Conservation (phyloP, 2,797 vertebrate species). For the Buphagus erythrorhynchus region DNA sequence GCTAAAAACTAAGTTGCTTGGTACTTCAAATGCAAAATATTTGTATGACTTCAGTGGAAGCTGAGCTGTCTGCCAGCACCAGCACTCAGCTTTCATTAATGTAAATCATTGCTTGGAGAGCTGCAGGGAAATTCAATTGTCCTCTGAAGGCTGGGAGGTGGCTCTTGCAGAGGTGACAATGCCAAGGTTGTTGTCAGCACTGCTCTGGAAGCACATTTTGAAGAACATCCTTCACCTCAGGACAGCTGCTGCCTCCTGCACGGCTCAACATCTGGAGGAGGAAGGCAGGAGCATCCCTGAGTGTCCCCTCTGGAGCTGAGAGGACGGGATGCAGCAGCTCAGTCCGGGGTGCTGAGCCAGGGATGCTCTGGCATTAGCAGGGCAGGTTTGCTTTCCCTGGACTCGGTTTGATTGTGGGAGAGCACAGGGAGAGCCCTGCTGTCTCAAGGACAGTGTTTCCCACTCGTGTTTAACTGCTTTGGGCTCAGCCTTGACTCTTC, state of each 20-base stretch:
- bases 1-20: neutral
- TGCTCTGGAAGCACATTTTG: fast-evolving
- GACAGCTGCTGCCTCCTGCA: neutral
- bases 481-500: neutral
- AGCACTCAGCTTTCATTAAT: neutral
- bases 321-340: neutral
- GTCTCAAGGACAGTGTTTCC: neutral
- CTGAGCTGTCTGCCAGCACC: neutral
- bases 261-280: neutral
- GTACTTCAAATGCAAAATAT: neutral
- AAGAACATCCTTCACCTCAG: neutral
- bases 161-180: neutral
- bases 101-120: neutral
- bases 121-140: neutral
- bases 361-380: neutral
- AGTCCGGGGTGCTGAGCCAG: neutral
- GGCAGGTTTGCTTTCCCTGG: neutral
- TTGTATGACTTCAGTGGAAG: neutral
- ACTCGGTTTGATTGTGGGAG: neutral
- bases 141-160: neutral
- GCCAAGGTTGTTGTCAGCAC: neutral
- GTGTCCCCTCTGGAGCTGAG: neutral
- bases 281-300: neutral
- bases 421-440: too few relatives aligned
- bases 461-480: neutral